A percentile compares a stretch with the other conserved stretches of the same genome.
Conservation (phyloP, 2,888 invertebrate species). For the Melanophora roralis region DNA sequence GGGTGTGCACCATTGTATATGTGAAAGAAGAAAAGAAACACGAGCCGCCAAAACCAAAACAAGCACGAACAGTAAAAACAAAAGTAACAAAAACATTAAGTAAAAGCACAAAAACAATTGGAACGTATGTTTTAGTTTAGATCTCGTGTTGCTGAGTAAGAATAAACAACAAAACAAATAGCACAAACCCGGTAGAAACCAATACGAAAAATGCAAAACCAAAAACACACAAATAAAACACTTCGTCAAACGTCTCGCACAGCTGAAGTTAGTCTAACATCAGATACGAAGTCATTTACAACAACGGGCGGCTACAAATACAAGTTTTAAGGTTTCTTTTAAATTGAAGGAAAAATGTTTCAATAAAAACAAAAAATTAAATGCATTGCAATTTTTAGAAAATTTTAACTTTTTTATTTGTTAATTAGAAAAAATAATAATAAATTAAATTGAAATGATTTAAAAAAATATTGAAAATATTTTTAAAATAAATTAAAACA, state of each 20-base stretch:
- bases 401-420: conserved; percentile 31
- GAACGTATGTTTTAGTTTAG: conserved; percentile 55
- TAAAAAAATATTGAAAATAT: conserved; percentile 25
- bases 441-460: background rate
- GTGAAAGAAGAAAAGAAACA: conserved; percentile 19
- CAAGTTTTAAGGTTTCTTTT: conserved; percentile 12
- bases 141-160: conserved; percentile 26
- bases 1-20: background rate
- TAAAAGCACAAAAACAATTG: conserved; percentile 32
- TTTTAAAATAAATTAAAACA: background rate
- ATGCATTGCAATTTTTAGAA: conserved; percentile 6
- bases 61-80: background rate
- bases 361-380: conserved; percentile 9
- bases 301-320: conserved; percentile 72
- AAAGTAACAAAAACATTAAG: conserved; percentile 7
- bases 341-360: conserved; percentile 27
- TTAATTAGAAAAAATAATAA: background rate
- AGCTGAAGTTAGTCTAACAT: conserved; percentile 73
- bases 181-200: conserved; percentile 63
- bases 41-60: conserved; percentile 31
- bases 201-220: conserved; percentile 52
- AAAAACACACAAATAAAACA: conserved; percentile 60
- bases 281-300: conserved; percentile 75
- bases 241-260: conserved; percentile 67
- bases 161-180: conserved; percentile 36